Percentiles rank a stretch among this genome's conserved stretches.
Conservation (phyloP, 2,113 vertebrate species). For the Cepphus grylle region DNA sequence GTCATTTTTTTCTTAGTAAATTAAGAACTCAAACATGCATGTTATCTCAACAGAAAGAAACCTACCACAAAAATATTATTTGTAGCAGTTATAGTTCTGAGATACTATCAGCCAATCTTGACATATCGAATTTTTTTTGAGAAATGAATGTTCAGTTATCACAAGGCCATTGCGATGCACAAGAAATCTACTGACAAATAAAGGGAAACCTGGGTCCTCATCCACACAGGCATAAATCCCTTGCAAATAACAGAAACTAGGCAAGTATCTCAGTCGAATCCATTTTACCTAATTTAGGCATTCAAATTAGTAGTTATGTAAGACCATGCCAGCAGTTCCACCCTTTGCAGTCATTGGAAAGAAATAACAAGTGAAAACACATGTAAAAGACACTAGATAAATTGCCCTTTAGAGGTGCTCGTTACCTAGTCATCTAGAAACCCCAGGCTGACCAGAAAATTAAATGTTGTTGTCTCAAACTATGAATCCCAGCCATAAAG, state of each 20-base stretch:
- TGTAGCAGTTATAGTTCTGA: background rate
- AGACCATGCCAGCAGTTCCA: background rate
- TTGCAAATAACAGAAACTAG: background rate
- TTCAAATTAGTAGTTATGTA: background rate
- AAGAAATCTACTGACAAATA: background rate
- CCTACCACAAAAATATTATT: background rate
- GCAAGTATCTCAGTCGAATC: background rate
- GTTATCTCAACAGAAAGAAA: background rate
- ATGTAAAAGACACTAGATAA: background rate
- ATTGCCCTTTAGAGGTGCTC: background rate
- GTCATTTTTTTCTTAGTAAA: background rate
- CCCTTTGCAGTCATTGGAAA: background rate
- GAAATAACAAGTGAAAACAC: background rate
- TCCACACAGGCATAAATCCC: background rate
- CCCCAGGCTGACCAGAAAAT: background rate
- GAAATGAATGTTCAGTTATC: background rate
- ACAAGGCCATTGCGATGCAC: background rate
- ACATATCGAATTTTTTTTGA: background rate
- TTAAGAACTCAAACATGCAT: background rate
- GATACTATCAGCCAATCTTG: background rate
- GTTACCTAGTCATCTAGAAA: background rate
- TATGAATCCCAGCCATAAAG: background rate
- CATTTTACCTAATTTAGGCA: background rate
- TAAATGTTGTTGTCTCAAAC: background rate
- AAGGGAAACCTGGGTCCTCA: background rate